Percentiles rank a stretch among this genome's conserved stretches.
Evolutionary conservation across 2,113 vertebrate species (phyloP).

Genomic region (Synchiropus splendidus): DNA sequence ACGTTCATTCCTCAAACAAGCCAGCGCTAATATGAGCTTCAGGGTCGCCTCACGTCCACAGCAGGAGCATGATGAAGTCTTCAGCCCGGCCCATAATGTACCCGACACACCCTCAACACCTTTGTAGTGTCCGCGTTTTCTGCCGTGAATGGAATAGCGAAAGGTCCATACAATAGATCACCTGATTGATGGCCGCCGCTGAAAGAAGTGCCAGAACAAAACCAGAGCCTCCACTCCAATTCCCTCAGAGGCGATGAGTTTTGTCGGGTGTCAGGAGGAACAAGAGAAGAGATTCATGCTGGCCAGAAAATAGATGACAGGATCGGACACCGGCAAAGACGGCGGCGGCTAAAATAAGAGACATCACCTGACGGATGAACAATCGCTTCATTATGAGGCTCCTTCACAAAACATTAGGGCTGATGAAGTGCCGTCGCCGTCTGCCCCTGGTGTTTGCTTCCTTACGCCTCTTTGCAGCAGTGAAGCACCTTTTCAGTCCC

Average conservation of each 20-base stretch:
- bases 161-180: conserved; percentile 63
- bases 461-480: no score
- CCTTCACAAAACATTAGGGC: background rate
- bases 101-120: conserved; percentile 57
- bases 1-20: no score
- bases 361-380: conserved; percentile 37
- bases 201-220: conserved; percentile 68
- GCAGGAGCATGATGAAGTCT: conserved; percentile 1
- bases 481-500: no score
- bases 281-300: conserved; percentile 52
- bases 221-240: conserved; percentile 68
- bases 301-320: conserved; percentile 52
- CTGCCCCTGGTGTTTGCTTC: no score
- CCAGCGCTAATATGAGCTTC: no score
- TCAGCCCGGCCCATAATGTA: conserved; percentile 45
- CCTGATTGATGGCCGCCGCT: conserved; percentile 64
- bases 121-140: conserved; percentile 56
- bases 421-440: no score
- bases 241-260: conserved; percentile 68
- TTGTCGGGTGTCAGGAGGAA: conserved; percentile 66
- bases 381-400: conserved; percentile 37
- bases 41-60: background rate
- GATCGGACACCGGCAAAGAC: conserved; percentile 21
- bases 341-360: conserved; percentile 25
- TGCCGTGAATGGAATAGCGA: conserved; percentile 58